Percentiles rank a stretch among this genome's conserved stretches.
phyloP scores from a whole-genome alignment of 2,888 invertebrate species.

The Drosophila emarginata region DNA sequence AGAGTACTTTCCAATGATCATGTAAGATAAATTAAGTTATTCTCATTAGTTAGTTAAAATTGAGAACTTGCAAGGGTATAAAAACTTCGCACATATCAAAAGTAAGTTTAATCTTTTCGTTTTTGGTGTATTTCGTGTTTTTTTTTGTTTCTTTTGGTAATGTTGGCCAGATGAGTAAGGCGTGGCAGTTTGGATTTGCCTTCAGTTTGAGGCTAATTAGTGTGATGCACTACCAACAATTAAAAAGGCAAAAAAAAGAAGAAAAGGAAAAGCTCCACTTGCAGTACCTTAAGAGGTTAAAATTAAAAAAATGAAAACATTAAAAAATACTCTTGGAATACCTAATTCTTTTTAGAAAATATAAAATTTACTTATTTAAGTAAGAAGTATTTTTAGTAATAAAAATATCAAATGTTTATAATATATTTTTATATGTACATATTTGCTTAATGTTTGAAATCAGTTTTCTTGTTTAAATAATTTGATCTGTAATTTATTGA shows the following conservation, averaged over 20 bases:
- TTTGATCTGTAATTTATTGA: too few relatives aligned
- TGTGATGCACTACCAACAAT: conserved; percentile 51
- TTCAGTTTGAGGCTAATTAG: conserved; percentile 68
- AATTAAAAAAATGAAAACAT: background rate
- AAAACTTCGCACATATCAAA: background rate
- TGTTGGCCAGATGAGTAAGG: conserved; percentile 33
- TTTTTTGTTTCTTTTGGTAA: background rate
- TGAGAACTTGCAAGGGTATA: background rate
- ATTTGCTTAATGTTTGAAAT: too few relatives aligned
- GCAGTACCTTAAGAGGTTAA: background rate
- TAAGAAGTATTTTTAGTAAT: too few relatives aligned
- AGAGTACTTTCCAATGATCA: too few relatives aligned
- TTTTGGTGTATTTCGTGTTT: conserved; percentile 8
- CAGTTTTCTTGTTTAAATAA: too few relatives aligned
- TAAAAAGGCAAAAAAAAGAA: conserved; percentile 16
- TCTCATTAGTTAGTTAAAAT: too few relatives aligned
- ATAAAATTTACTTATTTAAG: too few relatives aligned
- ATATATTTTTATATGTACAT: too few relatives aligned
- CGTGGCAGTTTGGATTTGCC: conserved; percentile 50
- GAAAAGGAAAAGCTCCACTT: conserved; percentile 30
- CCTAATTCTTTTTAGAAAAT: too few relatives aligned
- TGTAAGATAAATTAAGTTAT: too few relatives aligned
- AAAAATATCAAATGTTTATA: too few relatives aligned
- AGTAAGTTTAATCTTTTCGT: conserved; percentile 4
- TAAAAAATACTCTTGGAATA: background rate